Base-by-base conservation (phyloP, 2,797 vertebrate species). In the Halcyon smyrnensis region DNA sequence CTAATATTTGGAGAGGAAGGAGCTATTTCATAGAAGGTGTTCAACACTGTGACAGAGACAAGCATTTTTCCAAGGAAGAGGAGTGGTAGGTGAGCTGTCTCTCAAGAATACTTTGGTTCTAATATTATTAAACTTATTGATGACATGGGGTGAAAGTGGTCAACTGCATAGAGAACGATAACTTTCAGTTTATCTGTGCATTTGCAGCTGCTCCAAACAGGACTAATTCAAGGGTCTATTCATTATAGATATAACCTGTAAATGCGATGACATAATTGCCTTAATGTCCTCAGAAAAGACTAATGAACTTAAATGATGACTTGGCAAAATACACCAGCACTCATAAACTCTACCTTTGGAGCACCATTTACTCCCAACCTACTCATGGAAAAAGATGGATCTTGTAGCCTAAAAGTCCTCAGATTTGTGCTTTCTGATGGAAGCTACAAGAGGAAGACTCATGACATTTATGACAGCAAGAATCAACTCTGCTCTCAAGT, bases 1-100 rank as follows among this genome's bases (percentile, higher is more conserved):
- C 36, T 59, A 54, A 79, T 88, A 86, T 90, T 93, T 88, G 46
- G 62, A 90, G 50, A 82, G 30, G n/a, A 96, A 89, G 57, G 17
- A 57, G 10, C 45, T 92, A 11, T 73, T 65, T 24, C 12, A 28
- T 15, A 69, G 51, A 37, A 73, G 28, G 20, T 59, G 60, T 53
- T 93, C 50, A 69, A 43, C 36, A 46, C 17, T 21, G 4, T 21
- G 20, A 73, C 28, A 93, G 70, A 46, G n/a, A 36, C 41, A 80
- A 91, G 43, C 24, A 19, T 69, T 45, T 67, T 59, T 51, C 57
- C 23, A 7, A 24, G 12, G 45, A 50, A 80, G 45, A 87, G 32
- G 20, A 78, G 48, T 48, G 46, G 7, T 54, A 82, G 89, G 30
- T 63, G 45, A 90, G 27, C 28, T 86, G 30, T 64, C 18, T 53